Evolutionary conservation across 2,888 invertebrate genomes (phyloP).

Genomic region (Callosobruchus maculatus): DNA sequence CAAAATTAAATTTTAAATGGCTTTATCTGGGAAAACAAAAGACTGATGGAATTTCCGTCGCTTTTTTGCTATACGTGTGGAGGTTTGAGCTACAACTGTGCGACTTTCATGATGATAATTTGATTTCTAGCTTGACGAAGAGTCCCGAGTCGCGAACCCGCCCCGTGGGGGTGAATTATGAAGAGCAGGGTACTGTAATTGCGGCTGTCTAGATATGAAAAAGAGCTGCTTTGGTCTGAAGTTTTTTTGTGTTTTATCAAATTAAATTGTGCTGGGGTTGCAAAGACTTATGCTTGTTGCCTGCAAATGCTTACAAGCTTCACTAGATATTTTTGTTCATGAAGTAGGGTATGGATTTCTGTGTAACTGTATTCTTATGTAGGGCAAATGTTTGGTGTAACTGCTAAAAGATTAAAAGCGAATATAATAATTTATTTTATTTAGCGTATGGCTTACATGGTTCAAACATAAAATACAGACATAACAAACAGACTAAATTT

Average conservation of each 20-base stretch:
- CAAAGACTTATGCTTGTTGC: background rate
- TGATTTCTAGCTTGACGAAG: background rate
- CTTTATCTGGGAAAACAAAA: background rate
- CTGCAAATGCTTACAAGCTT: too few species aligned
- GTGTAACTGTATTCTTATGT: too few species aligned
- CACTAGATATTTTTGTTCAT: background rate
- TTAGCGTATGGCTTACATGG: too few species aligned
- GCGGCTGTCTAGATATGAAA: background rate
- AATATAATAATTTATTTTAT: too few species aligned
- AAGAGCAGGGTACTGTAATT: background rate
- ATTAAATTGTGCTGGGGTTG: background rate
- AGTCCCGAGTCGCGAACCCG: background rate
- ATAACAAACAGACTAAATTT: too few species aligned
- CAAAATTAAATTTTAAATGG: background rate
- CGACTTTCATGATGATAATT: background rate
- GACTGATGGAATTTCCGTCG: background rate
- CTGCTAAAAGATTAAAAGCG: too few species aligned
- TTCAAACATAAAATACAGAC: too few species aligned
- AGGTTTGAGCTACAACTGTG: background rate
- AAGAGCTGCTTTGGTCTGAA: background rate
- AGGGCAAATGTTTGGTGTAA: too few species aligned
- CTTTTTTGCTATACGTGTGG: background rate
- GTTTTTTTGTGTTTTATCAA: background rate
- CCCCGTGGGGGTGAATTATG: background rate
- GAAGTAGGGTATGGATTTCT: background rate